Evolutionary conservation across 92 coral and sea anemone genomes (phyloP).

Genomic region (Diadumene lineata): DNA sequence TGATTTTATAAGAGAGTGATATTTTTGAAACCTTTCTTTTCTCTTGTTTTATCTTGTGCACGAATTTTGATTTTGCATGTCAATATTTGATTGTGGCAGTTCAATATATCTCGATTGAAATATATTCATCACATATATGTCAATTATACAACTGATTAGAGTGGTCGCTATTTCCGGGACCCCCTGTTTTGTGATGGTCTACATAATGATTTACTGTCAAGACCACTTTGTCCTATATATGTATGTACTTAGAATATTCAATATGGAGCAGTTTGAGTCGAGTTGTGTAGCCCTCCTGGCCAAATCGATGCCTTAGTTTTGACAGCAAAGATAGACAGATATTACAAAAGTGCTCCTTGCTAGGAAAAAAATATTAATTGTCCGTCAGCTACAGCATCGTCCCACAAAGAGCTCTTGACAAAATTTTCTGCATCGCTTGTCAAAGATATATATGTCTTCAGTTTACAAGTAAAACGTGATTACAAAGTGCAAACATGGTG

Average conservation of each 20-base stretch:
- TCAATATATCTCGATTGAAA: constrained; percentile 1
- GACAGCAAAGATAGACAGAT: background rate
- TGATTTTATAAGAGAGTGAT: background rate
- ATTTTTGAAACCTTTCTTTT: too few relatives aligned
- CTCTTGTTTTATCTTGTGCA: too few relatives aligned
- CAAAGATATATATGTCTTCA: constrained; percentile 1
- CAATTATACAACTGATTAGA: background rate
- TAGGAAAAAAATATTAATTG: background rate
- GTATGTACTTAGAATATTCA: background rate
- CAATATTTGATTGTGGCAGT: background rate
- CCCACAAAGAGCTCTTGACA: constrained; percentile 6
- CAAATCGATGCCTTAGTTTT: background rate
- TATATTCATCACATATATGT: background rate
- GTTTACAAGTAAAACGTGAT: too few relatives aligned
- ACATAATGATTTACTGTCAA: background rate
- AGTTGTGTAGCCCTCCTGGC: background rate
- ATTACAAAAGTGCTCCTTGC: background rate
- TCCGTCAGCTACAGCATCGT: background rate
- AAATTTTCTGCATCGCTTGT: background rate
- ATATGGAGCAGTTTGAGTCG: background rate
- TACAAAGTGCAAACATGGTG: too few relatives aligned
- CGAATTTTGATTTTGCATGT: background rate
- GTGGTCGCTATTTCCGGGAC: constrained; percentile 25
- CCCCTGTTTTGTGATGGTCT: background rate
- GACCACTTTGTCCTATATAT: background rate